These are phyloP conservation scores for Helogale parvula DNA, from an alignment of 2,113 vertebrate genomes.

Conservation along the genomic window DNA sequence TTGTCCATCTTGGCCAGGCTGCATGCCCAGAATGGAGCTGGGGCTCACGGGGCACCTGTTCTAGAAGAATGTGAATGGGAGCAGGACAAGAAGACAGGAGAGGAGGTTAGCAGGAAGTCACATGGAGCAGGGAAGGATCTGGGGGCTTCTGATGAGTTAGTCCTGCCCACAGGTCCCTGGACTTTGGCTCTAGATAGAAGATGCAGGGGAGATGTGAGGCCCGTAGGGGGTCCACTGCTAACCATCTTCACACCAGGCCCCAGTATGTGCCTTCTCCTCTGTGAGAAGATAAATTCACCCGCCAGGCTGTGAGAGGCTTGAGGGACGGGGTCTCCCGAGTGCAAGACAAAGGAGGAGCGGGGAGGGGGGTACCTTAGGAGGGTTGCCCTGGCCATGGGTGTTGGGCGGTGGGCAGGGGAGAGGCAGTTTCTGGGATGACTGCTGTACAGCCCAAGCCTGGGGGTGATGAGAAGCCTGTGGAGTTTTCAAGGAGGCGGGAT, in stretches of 20 bases:
- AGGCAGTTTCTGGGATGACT: not conserved
- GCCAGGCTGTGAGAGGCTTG: not conserved
- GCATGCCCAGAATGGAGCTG: not conserved
- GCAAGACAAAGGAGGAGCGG: too few species aligned
- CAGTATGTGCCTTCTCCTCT: accelerated
- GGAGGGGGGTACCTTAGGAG: not conserved
- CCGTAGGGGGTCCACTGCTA: too few species aligned
- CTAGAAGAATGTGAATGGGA: not conserved
- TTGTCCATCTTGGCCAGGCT: not conserved
- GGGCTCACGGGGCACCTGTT: not conserved
- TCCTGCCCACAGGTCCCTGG: not conserved
- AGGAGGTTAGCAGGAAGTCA: not conserved
- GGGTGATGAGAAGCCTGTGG: not conserved
- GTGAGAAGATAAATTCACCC: not conserved
- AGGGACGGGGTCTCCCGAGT: not conserved
- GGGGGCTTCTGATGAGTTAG: not conserved
- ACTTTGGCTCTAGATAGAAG: not conserved
- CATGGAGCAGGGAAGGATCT: not conserved
- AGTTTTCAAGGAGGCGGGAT: not conserved
- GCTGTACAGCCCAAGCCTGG: not conserved
- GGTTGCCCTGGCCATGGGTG: accelerated
- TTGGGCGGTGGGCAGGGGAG: not conserved
- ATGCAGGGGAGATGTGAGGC: not conserved
- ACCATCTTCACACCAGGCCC: not conserved
- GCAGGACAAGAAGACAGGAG: not conserved